Conservation (phyloP, 2,888 invertebrate genomes). For the Chelonus formosanus region DNA sequence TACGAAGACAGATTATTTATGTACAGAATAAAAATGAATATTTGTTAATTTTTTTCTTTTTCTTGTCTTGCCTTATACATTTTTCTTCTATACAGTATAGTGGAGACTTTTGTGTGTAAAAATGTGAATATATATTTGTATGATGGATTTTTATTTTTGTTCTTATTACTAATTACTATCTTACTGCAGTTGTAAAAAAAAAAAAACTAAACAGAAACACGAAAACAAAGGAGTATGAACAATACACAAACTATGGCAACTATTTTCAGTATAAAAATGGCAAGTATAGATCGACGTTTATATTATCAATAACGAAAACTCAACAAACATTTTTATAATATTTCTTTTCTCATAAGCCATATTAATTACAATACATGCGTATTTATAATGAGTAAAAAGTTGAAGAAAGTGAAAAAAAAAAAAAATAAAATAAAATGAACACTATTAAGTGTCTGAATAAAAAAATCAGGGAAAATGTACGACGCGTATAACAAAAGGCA, state of each 20-base stretch:
- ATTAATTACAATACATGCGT: conserved; percentile 1
- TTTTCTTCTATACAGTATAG: background rate
- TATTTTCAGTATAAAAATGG: conserved; percentile 57
- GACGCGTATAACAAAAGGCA: conserved; percentile 15
- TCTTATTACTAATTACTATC: background rate
- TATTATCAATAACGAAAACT: conserved; percentile 5
- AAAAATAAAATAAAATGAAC: too few relatives aligned
- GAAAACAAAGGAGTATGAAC: background rate
- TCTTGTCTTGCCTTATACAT: background rate
- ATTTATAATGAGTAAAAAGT: background rate
- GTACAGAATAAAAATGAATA: conserved; percentile 60
- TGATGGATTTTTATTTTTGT: too few relatives aligned
- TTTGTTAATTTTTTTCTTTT: conserved; percentile 40
- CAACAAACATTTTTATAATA: conserved; percentile 13
- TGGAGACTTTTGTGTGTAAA: background rate
- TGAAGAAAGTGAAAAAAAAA: too few relatives aligned
- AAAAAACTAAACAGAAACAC: conserved; percentile 11
- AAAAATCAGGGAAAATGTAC: background rate
- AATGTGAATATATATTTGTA: too few relatives aligned
- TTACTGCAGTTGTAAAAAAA: background rate
- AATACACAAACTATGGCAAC: conserved; percentile 54
- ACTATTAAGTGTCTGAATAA: conserved; percentile 1
- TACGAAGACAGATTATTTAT: conserved; percentile 55
- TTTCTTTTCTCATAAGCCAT: conserved; percentile 14
- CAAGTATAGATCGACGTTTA: conserved; percentile 54